Percentiles rank a stretch among this genome's conserved stretches.
These are phyloP conservation scores for Penaeus japonicus DNA, from an alignment of 1,140 invertebrate species.

Conservation along the genomic window DNA sequence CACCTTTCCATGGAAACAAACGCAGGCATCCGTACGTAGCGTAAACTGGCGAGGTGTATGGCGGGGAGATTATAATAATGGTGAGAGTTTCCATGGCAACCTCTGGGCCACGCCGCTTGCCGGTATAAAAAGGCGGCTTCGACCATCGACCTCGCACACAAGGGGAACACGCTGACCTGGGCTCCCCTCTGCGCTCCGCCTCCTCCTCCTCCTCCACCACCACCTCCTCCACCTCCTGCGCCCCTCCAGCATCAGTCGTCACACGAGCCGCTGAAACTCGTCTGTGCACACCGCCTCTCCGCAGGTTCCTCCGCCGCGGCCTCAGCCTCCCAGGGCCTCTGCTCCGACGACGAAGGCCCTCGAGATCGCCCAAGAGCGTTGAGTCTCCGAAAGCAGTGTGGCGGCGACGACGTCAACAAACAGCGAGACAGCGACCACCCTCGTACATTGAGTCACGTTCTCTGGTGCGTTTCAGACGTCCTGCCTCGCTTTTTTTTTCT, in stretches of 20 bases:
- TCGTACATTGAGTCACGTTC: not conserved
- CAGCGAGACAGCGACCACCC: not conserved
- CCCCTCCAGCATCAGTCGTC: not conserved
- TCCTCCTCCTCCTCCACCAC: conserved; percentile 25
- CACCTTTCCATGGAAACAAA: not conserved
- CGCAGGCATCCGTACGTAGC: not conserved
- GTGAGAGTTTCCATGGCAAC: conserved; percentile 45
- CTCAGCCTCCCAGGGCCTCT: not conserved
- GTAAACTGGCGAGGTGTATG: conserved; percentile 40
- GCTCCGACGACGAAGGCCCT: not conserved
- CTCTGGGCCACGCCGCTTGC: conserved; percentile 30
- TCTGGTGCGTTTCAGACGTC: not conserved
- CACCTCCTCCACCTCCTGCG: not conserved
- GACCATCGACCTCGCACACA: conserved; percentile 40
- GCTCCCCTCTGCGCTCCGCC: conserved; percentile 28
- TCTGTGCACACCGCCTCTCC: not conserved
- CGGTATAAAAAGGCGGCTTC: conserved; percentile 28
- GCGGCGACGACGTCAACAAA: not conserved
- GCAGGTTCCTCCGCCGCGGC: conserved; percentile 8
- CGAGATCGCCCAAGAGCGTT: not conserved
- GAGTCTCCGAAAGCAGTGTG: not conserved
- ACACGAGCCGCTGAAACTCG: not conserved
- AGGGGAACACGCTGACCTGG: conserved; percentile 27
- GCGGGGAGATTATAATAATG: conserved; percentile 48
- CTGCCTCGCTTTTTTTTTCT: too few species aligned